Base-by-base conservation (phyloP, 2,797 vertebrate genomes). In the Acanthornis magna region DNA sequence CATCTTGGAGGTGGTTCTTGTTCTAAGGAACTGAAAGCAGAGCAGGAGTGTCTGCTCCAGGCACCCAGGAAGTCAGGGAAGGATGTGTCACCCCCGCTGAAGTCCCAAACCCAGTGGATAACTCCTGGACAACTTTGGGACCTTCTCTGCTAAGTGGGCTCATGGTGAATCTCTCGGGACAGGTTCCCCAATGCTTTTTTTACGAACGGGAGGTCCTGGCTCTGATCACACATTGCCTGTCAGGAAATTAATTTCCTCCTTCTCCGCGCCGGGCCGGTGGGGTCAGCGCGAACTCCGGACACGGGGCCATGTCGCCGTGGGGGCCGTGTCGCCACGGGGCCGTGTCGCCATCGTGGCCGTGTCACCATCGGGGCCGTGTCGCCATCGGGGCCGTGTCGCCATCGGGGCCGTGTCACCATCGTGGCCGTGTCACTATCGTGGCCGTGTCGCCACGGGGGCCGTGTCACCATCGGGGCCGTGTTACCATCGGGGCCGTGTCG, bases 191-290 rank as follows among this genome's bases (percentile, higher is more conserved):
- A 0, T 0, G 16, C 26, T 34, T 36, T 80, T 3, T 5, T 4
- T 32, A 8, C 43, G 36, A 70, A 21, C 0, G 11, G 22, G 23
- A 63, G 23, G 23, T 42, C 15, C 10, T 3, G 25, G 9, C 38
- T 40, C 22, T 29, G 14, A 54, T 9, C n/a, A 1, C 38, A 2
- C 11, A 0, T 1, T 25, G 16, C 29, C 10, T 0, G 6, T 20
- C 34, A 32, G 65, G 50, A 91, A 82, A 48, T 76, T 11, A 1
- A 61, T 61, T 88, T 91, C 76, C 60, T 82, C 51, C 34, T 50
- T 5, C 40, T 19, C 21, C 2, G 0, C 6, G 12, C 38, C 29
- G 1, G 34, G 21, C 3, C 0, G 0, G 32, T 0, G 4, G 36
- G 71, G 43, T 45, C 45, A 29, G 58, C 0, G 1, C 1, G 0